These are phyloP conservation scores for Linnaemya tessellans DNA, from an alignment of 2,888 invertebrate species.

Conservation along the genomic window DNA sequence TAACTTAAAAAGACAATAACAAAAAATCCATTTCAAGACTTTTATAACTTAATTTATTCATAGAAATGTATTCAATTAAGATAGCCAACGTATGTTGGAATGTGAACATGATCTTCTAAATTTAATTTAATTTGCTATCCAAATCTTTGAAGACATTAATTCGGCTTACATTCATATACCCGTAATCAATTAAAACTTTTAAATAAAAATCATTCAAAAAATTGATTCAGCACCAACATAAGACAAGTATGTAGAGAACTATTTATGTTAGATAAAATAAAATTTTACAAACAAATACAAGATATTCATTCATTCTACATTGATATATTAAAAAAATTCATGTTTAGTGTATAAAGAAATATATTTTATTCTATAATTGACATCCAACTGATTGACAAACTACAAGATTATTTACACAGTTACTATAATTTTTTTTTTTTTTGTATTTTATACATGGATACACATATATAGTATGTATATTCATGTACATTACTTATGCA, in stretches of 20 bases:
- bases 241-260: conserved; percentile 31
- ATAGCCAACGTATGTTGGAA: conserved; percentile 54
- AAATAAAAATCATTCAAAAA: conserved; percentile 33
- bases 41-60: conserved; percentile 50
- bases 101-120: conserved; percentile 40
- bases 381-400: conserved; percentile 56
- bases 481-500: conserved; percentile 12
- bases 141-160: conserved; percentile 42
- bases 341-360: conserved; percentile 40
- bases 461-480: neutral
- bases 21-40: conserved; percentile 33
- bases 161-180: conserved; percentile 51
- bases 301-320: conserved; percentile 11
- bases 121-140: conserved; percentile 45
- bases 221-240: conserved; percentile 57
- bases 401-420: conserved; percentile 56
- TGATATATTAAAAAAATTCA: conserved; percentile 29
- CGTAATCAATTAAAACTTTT: conserved; percentile 52
- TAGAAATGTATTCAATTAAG: conserved; percentile 39
- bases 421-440: conserved; percentile 11
- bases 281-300: conserved; percentile 29
- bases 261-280: conserved; percentile 24
- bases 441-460: neutral
- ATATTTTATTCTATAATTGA: conserved; percentile 39
- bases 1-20: conserved; percentile 44